Evolutionary conservation across 2,113 vertebrate species (phyloP), one percentile per base, ranked within the genome.

Genomic region (Sus scrofa): DNA sequence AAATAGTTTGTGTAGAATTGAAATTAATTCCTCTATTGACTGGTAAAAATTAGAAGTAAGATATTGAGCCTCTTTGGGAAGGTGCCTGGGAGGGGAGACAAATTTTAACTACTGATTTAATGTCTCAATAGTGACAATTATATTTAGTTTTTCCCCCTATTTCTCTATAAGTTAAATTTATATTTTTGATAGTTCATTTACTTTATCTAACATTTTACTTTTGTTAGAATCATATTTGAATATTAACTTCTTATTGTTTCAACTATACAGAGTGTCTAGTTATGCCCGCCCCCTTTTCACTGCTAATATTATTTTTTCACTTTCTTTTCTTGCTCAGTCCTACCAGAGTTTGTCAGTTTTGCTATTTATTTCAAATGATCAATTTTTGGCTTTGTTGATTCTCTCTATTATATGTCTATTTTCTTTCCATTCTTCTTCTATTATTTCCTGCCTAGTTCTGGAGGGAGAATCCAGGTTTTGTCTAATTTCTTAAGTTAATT

Each of bases 291-390:
- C n/a, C 18, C 24, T 73, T 65, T 82, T 78, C 58, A 86, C 27
- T 22, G 0, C 10, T 68, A 52, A 10, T 44, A 83, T 19, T 50
- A 87, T 68, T 87, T 79, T 70, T 67, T 56, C 20, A n/a, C 34
- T 62, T 8, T 70, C 68, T 79, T 44, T 26, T 24, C 24, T 56
- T 71, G 4, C 13, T 32, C 8, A 73, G 13, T 85, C 58, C 87
- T 93, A 89, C 14, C 14, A 94, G 67, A 75, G 14, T 81, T 94
- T 77, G 39, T 70, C 24, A n/a, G n/a, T 52, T 91, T 95, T 81
- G 19, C 15, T 62, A 86, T 71, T 52, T 20, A 94, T 86, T 94
- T 90, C 68, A 92, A 86, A 67, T 70, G 54, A 65, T 63, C 27
- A 34, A 56, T 54, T 93, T 62, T 65, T 39, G 30, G 68, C 9